Percentiles rank a stretch among this genome's conserved stretches.
These are phyloP conservation scores for Xestobium rufovillosum DNA, from an alignment of 2,888 invertebrate species.

Conservation along the genomic window DNA sequence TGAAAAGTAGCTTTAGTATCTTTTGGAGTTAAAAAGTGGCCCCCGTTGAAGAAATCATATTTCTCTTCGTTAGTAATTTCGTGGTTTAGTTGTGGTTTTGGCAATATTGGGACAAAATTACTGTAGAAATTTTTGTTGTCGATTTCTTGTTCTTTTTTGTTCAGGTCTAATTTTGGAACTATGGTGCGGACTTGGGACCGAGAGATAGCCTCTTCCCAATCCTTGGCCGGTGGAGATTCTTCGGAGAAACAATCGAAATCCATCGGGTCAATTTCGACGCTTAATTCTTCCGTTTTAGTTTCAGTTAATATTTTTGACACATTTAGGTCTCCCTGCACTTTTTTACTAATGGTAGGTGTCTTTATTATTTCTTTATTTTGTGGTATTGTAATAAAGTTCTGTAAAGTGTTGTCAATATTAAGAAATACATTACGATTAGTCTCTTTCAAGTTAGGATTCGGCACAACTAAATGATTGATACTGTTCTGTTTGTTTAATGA, in stretches of 20 bases:
- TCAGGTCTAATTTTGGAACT: constrained; percentile 22
- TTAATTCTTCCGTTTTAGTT: constrained; percentile 37
- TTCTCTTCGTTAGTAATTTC: constrained; percentile 18
- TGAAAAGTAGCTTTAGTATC: constrained; percentile 11
- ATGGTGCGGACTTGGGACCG: constrained; percentile 29
- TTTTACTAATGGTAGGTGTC: constrained; percentile 11
- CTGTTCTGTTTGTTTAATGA: constrained; percentile 8
- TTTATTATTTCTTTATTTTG: constrained; percentile 15
- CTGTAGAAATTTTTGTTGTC: constrained; percentile 12
- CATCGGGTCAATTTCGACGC: constrained; percentile 39
- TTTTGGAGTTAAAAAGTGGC: constrained; percentile 34
- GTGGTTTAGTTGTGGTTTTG: constrained; percentile 17
- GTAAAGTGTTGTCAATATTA: constrained; percentile 35
- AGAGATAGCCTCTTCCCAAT: constrained; percentile 36
- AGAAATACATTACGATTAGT: constrained; percentile 37
- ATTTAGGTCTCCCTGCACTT: constrained; percentile 22
- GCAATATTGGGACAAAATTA: constrained; percentile 27
- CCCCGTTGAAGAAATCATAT: constrained; percentile 31
- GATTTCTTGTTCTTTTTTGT: constrained; percentile 24
- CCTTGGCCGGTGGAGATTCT: constrained; percentile 23
- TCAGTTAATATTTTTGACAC: constrained; percentile 32
- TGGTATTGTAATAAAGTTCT: constrained; percentile 32
- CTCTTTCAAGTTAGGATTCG: constrained; percentile 26
- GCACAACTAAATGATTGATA: constrained; percentile 1
- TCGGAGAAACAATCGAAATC: constrained; percentile 31